These are phyloP conservation scores for Protobothrops mucrosquamatus DNA, from an alignment of 2,113 vertebrate genomes.

Conservation along the genomic window DNA sequence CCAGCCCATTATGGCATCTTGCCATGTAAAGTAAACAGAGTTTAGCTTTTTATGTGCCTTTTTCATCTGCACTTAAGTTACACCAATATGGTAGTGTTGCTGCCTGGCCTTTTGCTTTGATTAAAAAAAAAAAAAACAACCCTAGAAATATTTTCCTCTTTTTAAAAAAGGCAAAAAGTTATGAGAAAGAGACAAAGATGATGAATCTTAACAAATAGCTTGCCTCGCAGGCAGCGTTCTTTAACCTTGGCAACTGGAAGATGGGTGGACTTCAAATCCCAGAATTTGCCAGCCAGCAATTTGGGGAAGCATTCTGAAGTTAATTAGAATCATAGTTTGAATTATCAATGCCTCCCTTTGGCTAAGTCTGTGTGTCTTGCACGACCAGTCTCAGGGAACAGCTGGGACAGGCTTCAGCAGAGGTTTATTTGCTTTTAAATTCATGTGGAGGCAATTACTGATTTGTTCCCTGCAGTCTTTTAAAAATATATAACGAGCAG, in stretches of 20 bases:
- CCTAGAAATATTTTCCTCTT: slow-evolving; percentile 34
- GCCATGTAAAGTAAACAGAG: slow-evolving; percentile 50
- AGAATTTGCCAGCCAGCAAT: background rate
- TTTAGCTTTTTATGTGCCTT: slow-evolving; percentile 46
- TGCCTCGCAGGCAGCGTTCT: background rate
- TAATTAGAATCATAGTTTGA: background rate
- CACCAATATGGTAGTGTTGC: slow-evolving; percentile 52
- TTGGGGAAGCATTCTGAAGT: background rate
- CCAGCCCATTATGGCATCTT: slow-evolving; percentile 55
- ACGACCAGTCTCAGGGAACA: background rate
- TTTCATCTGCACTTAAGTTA: background rate
- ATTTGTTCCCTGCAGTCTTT: slow-evolving; percentile 11
- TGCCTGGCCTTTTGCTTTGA: slow-evolving; percentile 45
- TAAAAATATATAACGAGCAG: background rate
- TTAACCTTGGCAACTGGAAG: background rate
- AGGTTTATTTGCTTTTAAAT: slow-evolving; percentile 22
- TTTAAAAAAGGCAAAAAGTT: background rate
- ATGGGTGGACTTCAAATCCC: background rate
- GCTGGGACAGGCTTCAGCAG: background rate
- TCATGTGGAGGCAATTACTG: background rate
- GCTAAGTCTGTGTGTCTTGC: background rate
- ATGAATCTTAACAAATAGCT: background rate
- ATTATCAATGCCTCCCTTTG: background rate
- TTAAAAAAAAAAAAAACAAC: background rate
- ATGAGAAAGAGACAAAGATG: background rate